Evolutionary conservation across 2,113 vertebrate species (phyloP).

Genomic region (Hoplias malabaricus): DNA sequence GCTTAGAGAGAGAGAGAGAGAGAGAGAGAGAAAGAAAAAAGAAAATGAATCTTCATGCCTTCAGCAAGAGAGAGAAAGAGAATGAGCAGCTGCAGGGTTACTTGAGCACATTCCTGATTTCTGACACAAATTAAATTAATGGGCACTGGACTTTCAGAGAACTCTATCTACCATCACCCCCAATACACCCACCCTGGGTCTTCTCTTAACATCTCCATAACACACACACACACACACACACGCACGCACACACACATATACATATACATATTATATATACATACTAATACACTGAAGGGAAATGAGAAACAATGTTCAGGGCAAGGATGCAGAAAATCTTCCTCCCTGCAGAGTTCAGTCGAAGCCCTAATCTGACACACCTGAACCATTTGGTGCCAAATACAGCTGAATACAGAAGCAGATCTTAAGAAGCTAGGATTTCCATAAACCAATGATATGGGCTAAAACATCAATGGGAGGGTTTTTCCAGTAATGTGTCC

Average conservation of each 20-base stretch:
- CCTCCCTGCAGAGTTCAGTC: neutral
- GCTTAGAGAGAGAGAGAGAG: constrained; percentile 3
- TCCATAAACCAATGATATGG: too few relatives aligned
- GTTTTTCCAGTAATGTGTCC: too few relatives aligned
- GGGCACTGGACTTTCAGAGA: constrained; percentile 56
- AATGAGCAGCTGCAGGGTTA: constrained; percentile 75
- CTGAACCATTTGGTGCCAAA: constrained; percentile 33
- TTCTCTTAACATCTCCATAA: neutral
- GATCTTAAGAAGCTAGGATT: too few relatives aligned
- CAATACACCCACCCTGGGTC: constrained; percentile 39
- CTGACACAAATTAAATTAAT: constrained; percentile 80
- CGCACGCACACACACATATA: neutral
- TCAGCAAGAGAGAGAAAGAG: neutral
- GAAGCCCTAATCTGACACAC: constrained; percentile 8
- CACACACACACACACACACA: constrained; percentile 30
- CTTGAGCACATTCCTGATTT: constrained; percentile 79
- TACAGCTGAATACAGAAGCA: constrained; percentile 54
- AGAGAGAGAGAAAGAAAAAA: neutral
- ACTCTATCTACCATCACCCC: constrained; percentile 43
- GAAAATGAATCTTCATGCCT: too few relatives aligned
- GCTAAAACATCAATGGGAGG: too few relatives aligned
- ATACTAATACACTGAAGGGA: constrained; percentile 23
- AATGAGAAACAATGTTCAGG: neutral
- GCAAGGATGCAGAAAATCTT: neutral
- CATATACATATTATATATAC: constrained; percentile 2